phyloP scores from a whole-genome alignment of 2,888 invertebrate species.

The Aphidius colemani region DNA sequence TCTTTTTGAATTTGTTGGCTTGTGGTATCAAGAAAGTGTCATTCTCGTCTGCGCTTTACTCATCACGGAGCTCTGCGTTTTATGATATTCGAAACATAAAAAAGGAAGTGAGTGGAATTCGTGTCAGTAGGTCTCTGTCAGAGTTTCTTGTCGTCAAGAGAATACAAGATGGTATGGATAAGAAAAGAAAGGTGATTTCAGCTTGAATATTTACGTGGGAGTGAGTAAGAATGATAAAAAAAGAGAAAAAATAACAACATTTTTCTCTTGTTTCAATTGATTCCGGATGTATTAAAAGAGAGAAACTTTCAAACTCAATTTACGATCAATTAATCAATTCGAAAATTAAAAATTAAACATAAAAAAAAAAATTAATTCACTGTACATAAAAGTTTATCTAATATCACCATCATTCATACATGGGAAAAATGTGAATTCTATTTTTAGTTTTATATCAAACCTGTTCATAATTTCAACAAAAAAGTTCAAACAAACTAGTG shows the following conservation, averaged over 20 bases:
- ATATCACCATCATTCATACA: too few relatives aligned
- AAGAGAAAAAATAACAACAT: conserved; percentile 36
- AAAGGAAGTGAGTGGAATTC: conserved; percentile 57
- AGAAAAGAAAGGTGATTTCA: conserved; percentile 25
- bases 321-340: too few relatives aligned
- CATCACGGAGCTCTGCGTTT: conserved; percentile 50
- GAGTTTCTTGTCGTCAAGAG: conserved; percentile 18
- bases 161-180: conserved; percentile 20
- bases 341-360: too few relatives aligned
- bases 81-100: conserved; percentile 60
- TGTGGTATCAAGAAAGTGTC: conserved; percentile 38
- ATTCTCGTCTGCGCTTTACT: conserved; percentile 51
- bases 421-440: too few relatives aligned
- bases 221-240: conserved; percentile 19
- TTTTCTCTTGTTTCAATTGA: conserved; percentile 30
- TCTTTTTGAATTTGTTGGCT: conserved; percentile 7
- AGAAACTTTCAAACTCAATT: conserved; percentile 8
- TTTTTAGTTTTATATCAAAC: not conserved
- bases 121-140: conserved; percentile 55
- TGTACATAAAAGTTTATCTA: too few relatives aligned
- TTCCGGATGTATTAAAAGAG: conserved; percentile 23
- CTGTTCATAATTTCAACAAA: not conserved
- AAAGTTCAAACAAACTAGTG: not conserved
- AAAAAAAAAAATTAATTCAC: too few relatives aligned
- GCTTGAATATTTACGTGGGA: conserved; percentile 19